A percentile compares a stretch with the other conserved stretches of the same genome.
These are phyloP conservation scores for Synchiropus splendidus DNA, from an alignment of 2,113 vertebrate genomes.

Conservation along the genomic window DNA sequence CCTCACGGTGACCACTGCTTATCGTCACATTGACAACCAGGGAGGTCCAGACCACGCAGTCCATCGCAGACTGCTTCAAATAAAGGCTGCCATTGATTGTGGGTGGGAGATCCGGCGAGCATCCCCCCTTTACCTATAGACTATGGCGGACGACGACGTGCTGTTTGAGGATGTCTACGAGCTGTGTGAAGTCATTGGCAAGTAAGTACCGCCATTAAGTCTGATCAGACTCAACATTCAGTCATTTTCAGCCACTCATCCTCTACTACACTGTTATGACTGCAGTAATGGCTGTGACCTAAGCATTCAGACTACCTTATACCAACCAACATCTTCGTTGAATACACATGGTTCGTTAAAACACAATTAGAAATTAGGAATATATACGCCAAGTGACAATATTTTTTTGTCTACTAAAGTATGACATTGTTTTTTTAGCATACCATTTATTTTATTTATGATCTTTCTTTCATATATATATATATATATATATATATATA, in stretches of 20 bases:
- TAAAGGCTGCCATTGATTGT: slow-evolving; percentile 5
- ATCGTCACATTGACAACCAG: neutral
- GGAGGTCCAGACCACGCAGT: neutral
- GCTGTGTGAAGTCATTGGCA: slow-evolving; percentile 97
- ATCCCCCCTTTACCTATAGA: slow-evolving; percentile 64
- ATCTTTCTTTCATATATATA: no score
- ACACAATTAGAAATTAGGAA: no score
- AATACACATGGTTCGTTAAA: no score
- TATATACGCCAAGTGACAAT: no score
- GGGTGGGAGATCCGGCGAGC: slow-evolving; percentile 52
- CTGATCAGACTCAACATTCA: no score
- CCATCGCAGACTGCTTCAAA: neutral
- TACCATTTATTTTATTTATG: no score
- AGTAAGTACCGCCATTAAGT: slow-evolving; percentile 77
- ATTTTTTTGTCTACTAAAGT: no score
- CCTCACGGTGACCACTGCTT: slow-evolving; percentile 2
- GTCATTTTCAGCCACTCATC: no score
- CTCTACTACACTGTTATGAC: neutral
- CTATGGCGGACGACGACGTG: slow-evolving; percentile 99
- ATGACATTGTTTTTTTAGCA: no score
- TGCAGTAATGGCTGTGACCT: neutral
- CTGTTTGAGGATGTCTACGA: slow-evolving; percentile 97
- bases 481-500: no score
- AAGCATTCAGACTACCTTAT: no score
- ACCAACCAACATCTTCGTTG: no score